phyloP scores from a whole-genome alignment of 2,888 invertebrate species.

The Pyrrhosoma nymphula region DNA sequence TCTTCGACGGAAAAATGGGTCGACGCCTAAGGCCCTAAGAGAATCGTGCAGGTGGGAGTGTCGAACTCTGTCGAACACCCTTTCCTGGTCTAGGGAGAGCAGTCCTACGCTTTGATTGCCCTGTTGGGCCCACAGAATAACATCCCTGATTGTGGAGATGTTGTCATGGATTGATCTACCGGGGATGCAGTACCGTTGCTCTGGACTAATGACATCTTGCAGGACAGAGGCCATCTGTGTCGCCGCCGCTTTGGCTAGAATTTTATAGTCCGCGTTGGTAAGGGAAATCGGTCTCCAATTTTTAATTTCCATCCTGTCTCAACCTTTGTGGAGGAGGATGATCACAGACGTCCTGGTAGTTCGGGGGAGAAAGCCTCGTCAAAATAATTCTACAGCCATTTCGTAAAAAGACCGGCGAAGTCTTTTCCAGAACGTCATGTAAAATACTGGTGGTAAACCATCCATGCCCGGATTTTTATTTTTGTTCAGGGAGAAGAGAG shows the following conservation, averaged over 20 bases:
- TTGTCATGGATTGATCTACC: background rate
- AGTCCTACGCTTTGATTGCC: background rate
- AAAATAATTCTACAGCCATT: background rate
- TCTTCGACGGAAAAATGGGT: background rate
- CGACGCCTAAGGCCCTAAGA: background rate
- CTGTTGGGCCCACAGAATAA: background rate
- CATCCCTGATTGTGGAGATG: background rate
- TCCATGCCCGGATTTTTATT: background rate
- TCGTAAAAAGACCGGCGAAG: background rate
- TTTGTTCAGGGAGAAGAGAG: background rate
- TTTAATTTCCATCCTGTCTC: background rate
- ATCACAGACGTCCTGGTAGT: background rate
- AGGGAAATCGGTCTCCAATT: slow-evolving; percentile 3
- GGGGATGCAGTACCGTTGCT: background rate
- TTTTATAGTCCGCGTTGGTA: background rate
- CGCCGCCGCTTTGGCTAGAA: background rate
- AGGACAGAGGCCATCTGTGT: background rate
- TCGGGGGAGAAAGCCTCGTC: background rate
- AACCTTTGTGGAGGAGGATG: background rate
- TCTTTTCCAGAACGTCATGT: background rate
- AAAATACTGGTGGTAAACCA: slow-evolving; percentile 10
- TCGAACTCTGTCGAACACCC: background rate
- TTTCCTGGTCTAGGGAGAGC: background rate
- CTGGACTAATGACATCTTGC: background rate
- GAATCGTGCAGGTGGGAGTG: background rate